Conservation (phyloP, 2,113 vertebrate species). For the Nothocercus nigrocapillus region DNA sequence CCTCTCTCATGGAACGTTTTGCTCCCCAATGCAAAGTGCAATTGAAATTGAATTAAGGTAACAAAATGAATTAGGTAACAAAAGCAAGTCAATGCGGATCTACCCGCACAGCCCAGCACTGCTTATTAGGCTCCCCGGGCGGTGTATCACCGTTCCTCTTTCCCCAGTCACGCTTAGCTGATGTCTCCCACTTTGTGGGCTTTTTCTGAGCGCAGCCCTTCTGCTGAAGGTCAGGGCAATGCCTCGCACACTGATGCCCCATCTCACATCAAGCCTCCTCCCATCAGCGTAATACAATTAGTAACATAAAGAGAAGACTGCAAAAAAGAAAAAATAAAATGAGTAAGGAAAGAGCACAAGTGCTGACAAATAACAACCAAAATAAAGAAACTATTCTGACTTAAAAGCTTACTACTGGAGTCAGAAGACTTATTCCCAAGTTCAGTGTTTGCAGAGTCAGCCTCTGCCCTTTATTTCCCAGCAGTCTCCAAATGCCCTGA, state of each 20-base stretch:
- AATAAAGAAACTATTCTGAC: background rate
- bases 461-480: background rate
- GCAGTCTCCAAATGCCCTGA: rapidly evolving
- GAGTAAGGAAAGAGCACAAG: background rate
- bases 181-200: background rate
- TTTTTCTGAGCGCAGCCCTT: background rate
- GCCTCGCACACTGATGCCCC: background rate
- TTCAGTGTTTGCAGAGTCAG: background rate
- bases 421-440: background rate
- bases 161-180: background rate
- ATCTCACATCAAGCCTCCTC: background rate
- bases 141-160: too few relatives aligned
- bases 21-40: background rate
- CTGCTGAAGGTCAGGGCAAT: rapidly evolving
- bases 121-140: background rate
- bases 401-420: background rate
- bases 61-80: rapidly evolving
- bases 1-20: background rate
- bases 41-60: background rate
- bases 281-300: background rate
- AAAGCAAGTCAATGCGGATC: background rate
- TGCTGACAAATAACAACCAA: background rate
- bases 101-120: rapidly evolving
- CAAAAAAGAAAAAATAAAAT: background rate
- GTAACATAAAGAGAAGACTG: background rate